These are phyloP conservation scores for Diglossa cyanea DNA, from an alignment of 2,797 vertebrate species.

Conservation along the genomic window DNA sequence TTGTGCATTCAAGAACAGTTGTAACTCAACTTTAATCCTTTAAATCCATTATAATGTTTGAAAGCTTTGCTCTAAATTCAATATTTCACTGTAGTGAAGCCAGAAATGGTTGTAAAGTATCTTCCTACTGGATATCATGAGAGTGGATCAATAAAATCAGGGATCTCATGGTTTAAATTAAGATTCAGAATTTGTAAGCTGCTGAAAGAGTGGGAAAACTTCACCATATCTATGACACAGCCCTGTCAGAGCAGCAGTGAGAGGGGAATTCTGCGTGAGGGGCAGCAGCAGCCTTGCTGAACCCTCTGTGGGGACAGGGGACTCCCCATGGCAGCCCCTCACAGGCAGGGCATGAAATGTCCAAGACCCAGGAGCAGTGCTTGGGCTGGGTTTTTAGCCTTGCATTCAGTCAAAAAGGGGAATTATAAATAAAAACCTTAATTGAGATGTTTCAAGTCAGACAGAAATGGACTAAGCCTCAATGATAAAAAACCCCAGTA, in stretches of 20 bases:
- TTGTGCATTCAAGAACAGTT: neutral
- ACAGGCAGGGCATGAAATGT: fast-evolving
- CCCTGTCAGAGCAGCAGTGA: fast-evolving
- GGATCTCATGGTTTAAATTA: fast-evolving
- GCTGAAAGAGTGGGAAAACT: neutral
- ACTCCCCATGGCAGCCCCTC: fast-evolving
- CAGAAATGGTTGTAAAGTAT: neutral
- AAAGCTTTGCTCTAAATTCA: neutral
- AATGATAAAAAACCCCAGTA: fast-evolving
- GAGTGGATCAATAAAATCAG: neutral
- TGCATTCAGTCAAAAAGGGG: neutral
- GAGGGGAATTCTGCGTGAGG: neutral
- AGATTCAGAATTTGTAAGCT: neutral
- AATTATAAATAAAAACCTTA: neutral
- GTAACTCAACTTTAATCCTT: neutral
- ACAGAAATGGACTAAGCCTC: neutral
- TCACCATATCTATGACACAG: neutral
- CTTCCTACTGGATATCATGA: neutral
- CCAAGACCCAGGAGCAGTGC: neutral
- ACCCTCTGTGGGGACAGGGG: fast-evolving
- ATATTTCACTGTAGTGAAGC: neutral
- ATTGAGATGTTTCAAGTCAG: neutral
- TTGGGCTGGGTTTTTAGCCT: neutral
- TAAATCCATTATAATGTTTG: neutral
- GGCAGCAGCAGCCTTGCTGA: neutral